Conservation (phyloP, 2,888 invertebrate species). For the Dynastes tityus region DNA sequence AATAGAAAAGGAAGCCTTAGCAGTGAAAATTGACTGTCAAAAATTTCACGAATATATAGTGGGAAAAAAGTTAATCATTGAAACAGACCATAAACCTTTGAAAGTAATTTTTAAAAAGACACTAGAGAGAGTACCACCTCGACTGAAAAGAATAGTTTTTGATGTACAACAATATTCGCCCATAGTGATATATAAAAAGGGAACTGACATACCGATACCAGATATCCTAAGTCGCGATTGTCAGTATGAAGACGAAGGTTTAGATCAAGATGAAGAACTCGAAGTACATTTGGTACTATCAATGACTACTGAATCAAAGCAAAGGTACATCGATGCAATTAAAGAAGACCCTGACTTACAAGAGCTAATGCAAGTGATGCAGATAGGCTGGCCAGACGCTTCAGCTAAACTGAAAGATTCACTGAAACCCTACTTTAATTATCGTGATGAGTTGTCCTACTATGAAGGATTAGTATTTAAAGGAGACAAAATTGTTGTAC, state of each 20-base stretch:
- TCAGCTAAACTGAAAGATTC: background rate
- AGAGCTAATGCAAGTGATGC: slow-evolving; percentile 23
- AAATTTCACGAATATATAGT: slow-evolving; percentile 1
- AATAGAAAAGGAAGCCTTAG: background rate
- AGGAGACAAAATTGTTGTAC: slow-evolving; percentile 53
- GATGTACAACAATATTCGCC: slow-evolving; percentile 57
- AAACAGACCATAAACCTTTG: slow-evolving; percentile 60
- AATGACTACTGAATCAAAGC: slow-evolving; percentile 6
- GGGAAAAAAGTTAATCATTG: slow-evolving; percentile 58
- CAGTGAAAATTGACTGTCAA: slow-evolving; percentile 5
- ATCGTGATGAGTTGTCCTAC: slow-evolving; percentile 25
- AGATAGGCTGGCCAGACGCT: slow-evolving; percentile 56
- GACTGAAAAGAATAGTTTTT: slow-evolving; percentile 60
- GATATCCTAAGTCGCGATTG: slow-evolving; percentile 56
- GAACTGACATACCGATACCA: slow-evolving; percentile 58
- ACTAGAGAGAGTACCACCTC: slow-evolving; percentile 53
- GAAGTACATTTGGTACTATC: slow-evolving; percentile 52
- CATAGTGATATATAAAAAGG: slow-evolving; percentile 57
- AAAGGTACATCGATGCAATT: background rate
- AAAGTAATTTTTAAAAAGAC: slow-evolving; percentile 58
- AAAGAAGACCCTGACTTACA: slow-evolving; percentile 45
- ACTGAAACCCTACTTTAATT: background rate
- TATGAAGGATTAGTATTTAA: slow-evolving; percentile 54
- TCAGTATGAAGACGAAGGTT: slow-evolving; percentile 45
- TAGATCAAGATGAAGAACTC: slow-evolving; percentile 47